Percentiles rank a stretch among this genome's conserved stretches.
Evolutionary conservation across 2,113 vertebrate species (phyloP).

Genomic region (Lipophrys pholis): DNA sequence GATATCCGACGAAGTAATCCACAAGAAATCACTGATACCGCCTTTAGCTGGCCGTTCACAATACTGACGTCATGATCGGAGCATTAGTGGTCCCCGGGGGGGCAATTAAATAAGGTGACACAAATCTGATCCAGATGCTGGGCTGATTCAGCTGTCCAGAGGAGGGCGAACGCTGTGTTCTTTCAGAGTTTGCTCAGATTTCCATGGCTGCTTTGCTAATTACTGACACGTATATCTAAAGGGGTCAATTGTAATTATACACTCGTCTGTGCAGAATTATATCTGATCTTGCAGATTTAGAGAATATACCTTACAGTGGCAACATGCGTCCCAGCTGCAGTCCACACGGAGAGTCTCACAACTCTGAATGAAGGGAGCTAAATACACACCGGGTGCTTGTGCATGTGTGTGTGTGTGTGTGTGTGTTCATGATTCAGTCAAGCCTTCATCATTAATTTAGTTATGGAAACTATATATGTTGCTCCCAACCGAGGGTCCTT

Average conservation of each 20-base stretch:
- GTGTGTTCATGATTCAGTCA: neutral
- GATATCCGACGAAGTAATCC: conserved; percentile 28
- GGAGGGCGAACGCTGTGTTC: conserved; percentile 23
- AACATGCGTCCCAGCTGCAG: neutral
- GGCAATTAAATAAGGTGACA: conserved; percentile 70
- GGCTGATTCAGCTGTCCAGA: conserved; percentile 11
- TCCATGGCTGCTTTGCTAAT: conserved; percentile 12
- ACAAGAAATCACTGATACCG: conserved; percentile 34
- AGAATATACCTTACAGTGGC: neutral
- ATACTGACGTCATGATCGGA: conserved; percentile 22
- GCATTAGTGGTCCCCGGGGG: conserved; percentile 10
- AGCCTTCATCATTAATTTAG: neutral
- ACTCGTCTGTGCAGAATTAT: conserved; percentile 2
- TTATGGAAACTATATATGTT: neutral
- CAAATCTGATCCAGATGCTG: conserved; percentile 54
- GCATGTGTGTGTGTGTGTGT: neutral
- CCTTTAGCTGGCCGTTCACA: conserved; percentile 13
- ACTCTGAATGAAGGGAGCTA: neutral
- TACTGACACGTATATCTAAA: neutral
- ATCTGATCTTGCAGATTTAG: conserved; percentile 5
- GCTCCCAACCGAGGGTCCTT: no score
- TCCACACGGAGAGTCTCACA: neutral
- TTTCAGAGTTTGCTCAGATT: conserved; percentile 34
- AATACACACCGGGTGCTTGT: neutral
- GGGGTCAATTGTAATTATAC: conserved; percentile 24